Evolutionary conservation across 1,140 invertebrate genomes (phyloP), one percentile per base, ranked within the genome.

Genomic region (Tetranychus cinnabarinus): DNA sequence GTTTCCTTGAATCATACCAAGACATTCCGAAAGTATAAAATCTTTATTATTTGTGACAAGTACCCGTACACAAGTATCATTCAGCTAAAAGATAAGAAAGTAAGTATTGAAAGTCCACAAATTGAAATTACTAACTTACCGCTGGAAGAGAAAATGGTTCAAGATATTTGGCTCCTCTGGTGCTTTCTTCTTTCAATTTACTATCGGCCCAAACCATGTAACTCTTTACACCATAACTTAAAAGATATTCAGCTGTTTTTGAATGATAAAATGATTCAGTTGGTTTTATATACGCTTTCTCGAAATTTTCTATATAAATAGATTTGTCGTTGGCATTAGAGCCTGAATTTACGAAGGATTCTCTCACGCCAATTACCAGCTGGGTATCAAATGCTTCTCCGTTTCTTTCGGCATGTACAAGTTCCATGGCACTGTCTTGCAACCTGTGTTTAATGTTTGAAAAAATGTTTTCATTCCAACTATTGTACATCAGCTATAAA

Each of bases 401-500:
- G 75, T 95, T 93, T 66, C 93, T 77, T 74, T 98, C 93, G 7
- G 87, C 83, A 72, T 92, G 83, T 12, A 97, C 87, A 63, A 98
- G 78, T 74, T 92, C 90, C 90, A 97, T 96, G 8, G 92, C 93
- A 66, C 88, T 91, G 72, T 90, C 86, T 73, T 96, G 90, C 39
- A 98, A 75, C 64, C 86, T 79, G 69, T 90, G 82, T 73, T 96
- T 75, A 64, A 97, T 95, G 71, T 93, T 86, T 69, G 80, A 81
- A 75, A 98, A 98, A 69, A 98, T 97, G 72, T 86, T 90, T 70
- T 88, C 82, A 77, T 96, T 96, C 93, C 93, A 97, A 66, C 84
- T 91, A 72, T 96, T 91, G 64, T 97, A 76, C 93, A 97, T 97
- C 56, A 97, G 73, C 80, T 96, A 79, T 67, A 59, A 65, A n/a